Evolutionary conservation across 2,888 invertebrate species (phyloP).

Genomic region (Drosophila testacea): DNA sequence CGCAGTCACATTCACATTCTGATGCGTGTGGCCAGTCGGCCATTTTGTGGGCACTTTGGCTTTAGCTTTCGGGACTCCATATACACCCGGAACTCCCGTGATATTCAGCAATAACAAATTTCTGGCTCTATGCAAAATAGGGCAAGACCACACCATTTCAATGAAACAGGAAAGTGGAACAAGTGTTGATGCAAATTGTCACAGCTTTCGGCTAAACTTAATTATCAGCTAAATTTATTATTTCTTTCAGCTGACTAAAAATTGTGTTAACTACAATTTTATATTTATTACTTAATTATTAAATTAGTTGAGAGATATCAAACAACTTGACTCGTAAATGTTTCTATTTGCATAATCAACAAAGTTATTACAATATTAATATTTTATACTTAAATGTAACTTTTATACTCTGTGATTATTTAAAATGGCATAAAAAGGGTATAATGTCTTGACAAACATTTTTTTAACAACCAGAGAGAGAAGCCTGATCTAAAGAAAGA

Average conservation of each 20-base stretch:
- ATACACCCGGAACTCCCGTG: neutral
- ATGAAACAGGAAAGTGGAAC: neutral
- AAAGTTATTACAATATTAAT: constrained; percentile 2
- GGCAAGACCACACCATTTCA: too few relatives aligned
- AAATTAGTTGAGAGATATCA: neutral
- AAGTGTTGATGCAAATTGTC: constrained; percentile 7
- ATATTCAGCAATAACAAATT: constrained; percentile 21
- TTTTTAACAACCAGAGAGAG: neutral
- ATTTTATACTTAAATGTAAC: neutral
- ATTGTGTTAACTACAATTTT: neutral
- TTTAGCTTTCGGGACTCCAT: constrained; percentile 28
- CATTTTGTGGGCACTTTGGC: constrained; percentile 59
- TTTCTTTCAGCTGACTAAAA: neutral
- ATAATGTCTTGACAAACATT: neutral
- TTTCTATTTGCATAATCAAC: constrained; percentile 8
- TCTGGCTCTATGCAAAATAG: constrained; percentile 4
- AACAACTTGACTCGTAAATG: neutral
- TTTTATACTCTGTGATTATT: too few relatives aligned
- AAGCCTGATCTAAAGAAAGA: too few relatives aligned
- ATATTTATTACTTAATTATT: neutral
- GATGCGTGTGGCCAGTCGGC: constrained; percentile 47
- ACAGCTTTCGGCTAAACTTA: neutral
- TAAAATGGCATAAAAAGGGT: neutral
- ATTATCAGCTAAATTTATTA: neutral
- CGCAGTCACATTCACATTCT: constrained; percentile 39